Evolutionary conservation across 2,888 invertebrate species (phyloP).

Genomic region (Podotricha telesiphe): DNA sequence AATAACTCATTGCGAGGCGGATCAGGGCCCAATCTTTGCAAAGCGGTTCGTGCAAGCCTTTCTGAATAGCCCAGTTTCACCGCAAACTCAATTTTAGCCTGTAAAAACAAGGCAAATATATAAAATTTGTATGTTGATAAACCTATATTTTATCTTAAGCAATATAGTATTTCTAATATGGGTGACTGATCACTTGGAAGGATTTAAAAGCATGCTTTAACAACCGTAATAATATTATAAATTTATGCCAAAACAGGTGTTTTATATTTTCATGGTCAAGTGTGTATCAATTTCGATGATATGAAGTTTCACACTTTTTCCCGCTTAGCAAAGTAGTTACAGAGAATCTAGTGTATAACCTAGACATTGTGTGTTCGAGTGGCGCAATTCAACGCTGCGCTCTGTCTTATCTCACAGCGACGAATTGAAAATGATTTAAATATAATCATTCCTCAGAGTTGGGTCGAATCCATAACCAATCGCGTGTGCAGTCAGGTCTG

Average conservation of each 20-base stretch:
- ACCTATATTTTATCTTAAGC: neutral
- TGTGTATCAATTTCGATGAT: neutral
- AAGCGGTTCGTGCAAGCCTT: slow-evolving; percentile 90
- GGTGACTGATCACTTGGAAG: slow-evolving; percentile 1
- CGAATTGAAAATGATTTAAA: too few species aligned
- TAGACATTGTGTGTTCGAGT: too few species aligned
- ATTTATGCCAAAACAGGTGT: neutral
- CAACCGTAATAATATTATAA: neutral
- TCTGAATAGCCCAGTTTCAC: slow-evolving; percentile 96
- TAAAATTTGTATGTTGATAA: neutral
- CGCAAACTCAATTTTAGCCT: slow-evolving; percentile 93
- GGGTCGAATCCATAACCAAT: too few species aligned
- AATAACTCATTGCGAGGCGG: slow-evolving; percentile 94
- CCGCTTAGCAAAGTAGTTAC: too few species aligned
- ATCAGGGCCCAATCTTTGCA: slow-evolving; percentile 92
- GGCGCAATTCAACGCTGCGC: too few species aligned
- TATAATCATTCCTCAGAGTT: too few species aligned
- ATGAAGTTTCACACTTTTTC: too few species aligned
- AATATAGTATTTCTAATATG: neutral
- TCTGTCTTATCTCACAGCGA: too few species aligned
- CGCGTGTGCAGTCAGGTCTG: too few species aligned
- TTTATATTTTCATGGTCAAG: slow-evolving; percentile 9
- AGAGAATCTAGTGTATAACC: too few species aligned
- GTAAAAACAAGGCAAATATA: slow-evolving; percentile 58
- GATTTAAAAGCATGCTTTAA: slow-evolving; percentile 8